Base-by-base conservation (phyloP, 1,140 invertebrate genomes). In the Harpegnathos saltator region DNA sequence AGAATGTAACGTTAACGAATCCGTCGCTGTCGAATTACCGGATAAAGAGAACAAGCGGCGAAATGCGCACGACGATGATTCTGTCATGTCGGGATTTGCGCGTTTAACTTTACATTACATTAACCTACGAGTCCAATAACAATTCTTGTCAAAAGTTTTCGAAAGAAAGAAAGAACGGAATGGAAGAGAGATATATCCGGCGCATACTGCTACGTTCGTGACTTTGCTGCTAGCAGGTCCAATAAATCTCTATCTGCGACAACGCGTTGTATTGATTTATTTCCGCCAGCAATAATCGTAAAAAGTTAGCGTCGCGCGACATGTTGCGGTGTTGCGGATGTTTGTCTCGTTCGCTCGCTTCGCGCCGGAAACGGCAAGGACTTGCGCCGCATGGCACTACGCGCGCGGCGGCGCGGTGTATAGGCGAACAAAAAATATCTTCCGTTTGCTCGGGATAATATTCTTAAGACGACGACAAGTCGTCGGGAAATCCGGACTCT, bases 201-300 rank as follows among this genome's bases (percentile, higher is more conserved):
- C 58, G 75, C 52, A 44, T 44, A 44, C 52, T 80, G 58, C 65
- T 58, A 59, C 33, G 54, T 71, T 80, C 19, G 75, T 65, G 75
- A 80, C 75, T 80, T 80, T 59, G 17, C 68, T 80, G 24, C 65
- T 59, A 48, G 29, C 52, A n/a, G n/a, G 17, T 19, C 75, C 75
- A 44, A 80, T 80, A 80, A 80, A 80, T 80, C 75, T 71, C 33
- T 58, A 80, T 33, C 33, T 59, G 33, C 65, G 75, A 80, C 75
- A 71, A 71, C 65, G 65, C 75, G 75, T 71, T 71, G 59, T 80
- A 80, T 80, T 80, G 75, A 80, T 80, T 80, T 80, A 80, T 80
- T 80, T 80, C 52, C 65, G 33, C 33, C 52, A 22, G 75, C 75
- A 69, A 80, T 80, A 80, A 80, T 65, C 75, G 75, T 80, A 80